Percentiles rank a stretch among this genome's conserved stretches.
phyloP scores from a whole-genome alignment of 2,797 vertebrate genomes.

The Diplodus sargus region DNA sequence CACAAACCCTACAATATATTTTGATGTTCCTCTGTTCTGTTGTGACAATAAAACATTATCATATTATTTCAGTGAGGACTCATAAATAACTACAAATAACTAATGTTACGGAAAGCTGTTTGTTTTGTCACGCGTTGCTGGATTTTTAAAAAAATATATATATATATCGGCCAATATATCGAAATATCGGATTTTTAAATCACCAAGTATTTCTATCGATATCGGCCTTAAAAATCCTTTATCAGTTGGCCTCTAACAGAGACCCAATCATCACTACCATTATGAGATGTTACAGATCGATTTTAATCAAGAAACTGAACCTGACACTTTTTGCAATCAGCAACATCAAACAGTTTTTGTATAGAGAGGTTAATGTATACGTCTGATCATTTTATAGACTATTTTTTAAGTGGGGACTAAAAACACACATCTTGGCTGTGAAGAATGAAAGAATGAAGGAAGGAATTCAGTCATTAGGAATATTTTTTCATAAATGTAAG shows the following conservation, averaged over 20 bases:
- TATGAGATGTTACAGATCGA: not conserved
- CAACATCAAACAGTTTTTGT: not conserved
- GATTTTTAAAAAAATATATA: too few species aligned
- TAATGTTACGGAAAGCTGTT: too few species aligned
- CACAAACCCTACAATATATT: too few species aligned
- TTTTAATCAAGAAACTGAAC: constrained; percentile 21
- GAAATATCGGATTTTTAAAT: too few species aligned
- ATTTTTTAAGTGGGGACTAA: not conserved
- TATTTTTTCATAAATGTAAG: not conserved
- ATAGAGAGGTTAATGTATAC: not conserved
- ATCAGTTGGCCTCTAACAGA: not conserved
- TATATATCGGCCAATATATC: too few species aligned
- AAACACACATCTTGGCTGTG: not conserved
- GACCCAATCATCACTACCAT: not conserved
- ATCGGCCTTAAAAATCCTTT: too few species aligned
- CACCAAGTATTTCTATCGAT: too few species aligned
- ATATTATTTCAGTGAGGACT: too few species aligned
- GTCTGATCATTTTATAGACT: not conserved
- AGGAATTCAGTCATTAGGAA: not conserved
- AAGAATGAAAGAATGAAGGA: not conserved
- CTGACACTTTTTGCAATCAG: not conserved
- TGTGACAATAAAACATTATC: too few species aligned
- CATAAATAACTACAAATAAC: too few species aligned
- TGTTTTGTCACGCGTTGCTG: too few species aligned
- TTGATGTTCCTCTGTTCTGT: too few species aligned